These are phyloP conservation scores for Mesaphorura yosii DNA, from an alignment of 1,140 invertebrate species.

Conservation along the genomic window DNA sequence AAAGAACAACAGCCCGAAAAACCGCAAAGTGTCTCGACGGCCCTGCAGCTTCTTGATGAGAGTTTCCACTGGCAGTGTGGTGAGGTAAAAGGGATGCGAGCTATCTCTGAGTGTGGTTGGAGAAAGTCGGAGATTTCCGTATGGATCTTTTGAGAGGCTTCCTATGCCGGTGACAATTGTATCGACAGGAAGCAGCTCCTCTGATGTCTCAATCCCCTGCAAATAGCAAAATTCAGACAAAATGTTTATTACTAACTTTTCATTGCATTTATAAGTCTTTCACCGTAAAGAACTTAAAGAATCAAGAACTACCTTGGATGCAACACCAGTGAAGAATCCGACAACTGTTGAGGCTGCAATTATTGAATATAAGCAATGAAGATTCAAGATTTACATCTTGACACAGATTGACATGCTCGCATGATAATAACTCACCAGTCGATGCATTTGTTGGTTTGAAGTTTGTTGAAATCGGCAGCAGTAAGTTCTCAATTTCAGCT, in stretches of 20 bases:
- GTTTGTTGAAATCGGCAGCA: conserved; percentile 24
- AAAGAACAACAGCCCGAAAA: conserved; percentile 16
- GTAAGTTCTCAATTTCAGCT: conserved; percentile 15
- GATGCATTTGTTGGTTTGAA: conserved; percentile 24
- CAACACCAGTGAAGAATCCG: conserved; percentile 26
- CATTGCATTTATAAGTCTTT: too few relatives aligned
- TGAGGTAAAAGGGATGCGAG: conserved; percentile 21
- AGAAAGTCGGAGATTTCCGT: conserved; percentile 13
- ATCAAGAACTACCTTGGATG: conserved; percentile 19
- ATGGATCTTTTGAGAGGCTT: conserved; percentile 9
- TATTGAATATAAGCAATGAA: too few relatives aligned
- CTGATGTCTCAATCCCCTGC: conserved; percentile 27
- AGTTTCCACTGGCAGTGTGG: conserved; percentile 26
- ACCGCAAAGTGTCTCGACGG: conserved; percentile 17
- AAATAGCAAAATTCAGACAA: too few relatives aligned
- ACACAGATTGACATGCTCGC: too few relatives aligned
- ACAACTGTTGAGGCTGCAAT: conserved; percentile 25
- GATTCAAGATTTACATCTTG: too few relatives aligned
- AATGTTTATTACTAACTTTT: too few relatives aligned
- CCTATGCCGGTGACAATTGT: conserved; percentile 28
- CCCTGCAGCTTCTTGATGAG: conserved; percentile 23
- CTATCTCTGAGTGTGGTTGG: conserved; percentile 1
- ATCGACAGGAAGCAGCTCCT: conserved; percentile 26
- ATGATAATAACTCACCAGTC: too few relatives aligned
- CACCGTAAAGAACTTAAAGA: too few relatives aligned